phyloP scores from a whole-genome alignment of 2,113 vertebrate genomes.

The Pelusios castaneus region DNA sequence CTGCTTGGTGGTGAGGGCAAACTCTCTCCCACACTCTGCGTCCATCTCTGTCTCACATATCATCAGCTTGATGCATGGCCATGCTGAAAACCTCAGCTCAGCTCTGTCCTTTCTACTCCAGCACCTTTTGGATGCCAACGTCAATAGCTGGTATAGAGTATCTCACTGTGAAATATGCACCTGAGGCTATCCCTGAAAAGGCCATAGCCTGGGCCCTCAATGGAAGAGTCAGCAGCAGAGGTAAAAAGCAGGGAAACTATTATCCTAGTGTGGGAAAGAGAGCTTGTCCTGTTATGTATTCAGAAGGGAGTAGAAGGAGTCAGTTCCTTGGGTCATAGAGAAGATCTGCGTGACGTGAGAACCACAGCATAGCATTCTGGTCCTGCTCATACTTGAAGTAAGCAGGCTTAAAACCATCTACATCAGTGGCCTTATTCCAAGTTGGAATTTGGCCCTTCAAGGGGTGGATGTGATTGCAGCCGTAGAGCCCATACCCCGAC shows the following conservation, averaged over 20 bases:
- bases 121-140: background rate
- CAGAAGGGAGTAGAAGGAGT: background rate
- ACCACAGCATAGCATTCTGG: background rate
- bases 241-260: background rate
- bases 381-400: background rate
- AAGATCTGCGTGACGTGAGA: background rate
- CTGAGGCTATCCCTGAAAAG: background rate
- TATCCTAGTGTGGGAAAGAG: background rate
- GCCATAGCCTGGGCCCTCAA: accelerated
- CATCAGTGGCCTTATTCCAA: background rate
- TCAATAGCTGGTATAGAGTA: background rate
- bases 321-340: background rate
- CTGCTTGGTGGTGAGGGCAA: background rate
- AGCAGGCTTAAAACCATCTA: background rate
- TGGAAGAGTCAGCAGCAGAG: background rate
- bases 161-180: background rate
- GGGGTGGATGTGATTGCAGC: background rate
- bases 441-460: background rate
- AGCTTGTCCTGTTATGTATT: background rate
- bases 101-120: background rate
- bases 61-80: background rate
- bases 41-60: background rate
- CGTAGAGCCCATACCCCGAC: background rate
- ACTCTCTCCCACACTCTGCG: background rate
- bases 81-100: background rate